Conservation (phyloP, 2,888 invertebrate species). For the Acanthosepion esculentum region DNA sequence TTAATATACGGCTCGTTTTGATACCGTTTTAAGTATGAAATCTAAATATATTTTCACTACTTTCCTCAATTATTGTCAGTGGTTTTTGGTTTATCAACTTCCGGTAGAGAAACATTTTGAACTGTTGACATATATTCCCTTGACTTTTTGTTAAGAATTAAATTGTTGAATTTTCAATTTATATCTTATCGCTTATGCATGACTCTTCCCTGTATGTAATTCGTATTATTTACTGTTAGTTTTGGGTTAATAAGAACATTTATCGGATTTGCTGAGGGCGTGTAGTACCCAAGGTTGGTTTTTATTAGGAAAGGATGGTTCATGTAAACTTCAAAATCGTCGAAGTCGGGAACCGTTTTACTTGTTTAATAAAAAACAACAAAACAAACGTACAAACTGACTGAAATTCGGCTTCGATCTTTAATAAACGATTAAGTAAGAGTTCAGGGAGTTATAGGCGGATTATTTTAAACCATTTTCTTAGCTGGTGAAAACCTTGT, state of each 20-base stretch:
- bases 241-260: not conserved
- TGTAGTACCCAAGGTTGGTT: not conserved
- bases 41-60: not conserved
- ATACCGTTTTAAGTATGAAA: not conserved
- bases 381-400: not conserved
- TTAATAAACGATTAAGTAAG: not conserved
- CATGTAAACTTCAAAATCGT: not conserved
- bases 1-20: not conserved
- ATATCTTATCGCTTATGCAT: not conserved
- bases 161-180: not conserved
- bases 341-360: not conserved
- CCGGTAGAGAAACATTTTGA: slow-evolving; percentile 1
- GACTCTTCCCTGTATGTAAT: not conserved
- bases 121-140: not conserved
- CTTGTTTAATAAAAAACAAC: not conserved
- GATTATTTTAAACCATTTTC: not conserved
- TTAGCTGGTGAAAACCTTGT: not conserved
- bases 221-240: not conserved
- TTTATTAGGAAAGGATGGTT: not conserved
- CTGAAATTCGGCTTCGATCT: not conserved
- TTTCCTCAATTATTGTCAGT: slow-evolving; percentile 36
- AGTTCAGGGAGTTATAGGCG: not conserved
- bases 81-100: not conserved
- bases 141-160: not conserved
- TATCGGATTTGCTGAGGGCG: not conserved